phyloP scores from a whole-genome alignment of 2,797 vertebrate species.

The Orientallactaga sibirica region DNA sequence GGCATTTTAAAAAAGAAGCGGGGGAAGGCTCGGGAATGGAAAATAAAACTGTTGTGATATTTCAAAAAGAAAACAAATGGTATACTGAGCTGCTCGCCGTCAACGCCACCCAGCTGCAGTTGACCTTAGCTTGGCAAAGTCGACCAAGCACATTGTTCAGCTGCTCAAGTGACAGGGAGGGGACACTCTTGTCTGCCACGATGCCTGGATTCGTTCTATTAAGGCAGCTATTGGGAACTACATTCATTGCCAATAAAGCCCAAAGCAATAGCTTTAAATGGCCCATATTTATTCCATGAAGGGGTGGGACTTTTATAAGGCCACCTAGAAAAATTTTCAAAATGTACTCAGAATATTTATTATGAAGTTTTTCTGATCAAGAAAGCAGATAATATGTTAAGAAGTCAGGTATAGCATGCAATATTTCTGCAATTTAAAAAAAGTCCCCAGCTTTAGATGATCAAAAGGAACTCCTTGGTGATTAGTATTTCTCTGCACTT shows the following conservation, averaged over 20 bases:
- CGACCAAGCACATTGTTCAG: constrained; percentile 71
- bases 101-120: constrained; percentile 71
- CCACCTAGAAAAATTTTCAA: constrained; percentile 37
- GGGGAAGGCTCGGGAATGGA: constrained; percentile 39
- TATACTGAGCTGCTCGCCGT: constrained; percentile 13
- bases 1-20: background rate
- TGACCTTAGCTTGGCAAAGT: constrained; percentile 74
- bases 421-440: constrained; percentile 2
- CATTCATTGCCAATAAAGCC: constrained; percentile 65
- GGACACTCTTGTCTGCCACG: constrained; percentile 75
- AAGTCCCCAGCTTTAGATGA: constrained; percentile 58
- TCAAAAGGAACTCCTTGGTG: constrained; percentile 36
- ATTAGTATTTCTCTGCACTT: background rate
- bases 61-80: constrained; percentile 69
- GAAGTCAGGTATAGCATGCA: constrained; percentile 65
- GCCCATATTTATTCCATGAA: background rate
- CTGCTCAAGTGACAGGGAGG: constrained; percentile 72
- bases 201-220: constrained; percentile 79
- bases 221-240: constrained; percentile 80
- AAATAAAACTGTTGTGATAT: constrained; percentile 65
- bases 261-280: constrained; percentile 70
- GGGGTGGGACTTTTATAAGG: constrained; percentile 27
- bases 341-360: constrained; percentile 78
- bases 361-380: constrained; percentile 83
- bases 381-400: constrained; percentile 83